These are phyloP conservation scores for Dynastes hyllus DNA, from an alignment of 2,888 invertebrate genomes.

Conservation along the genomic window DNA sequence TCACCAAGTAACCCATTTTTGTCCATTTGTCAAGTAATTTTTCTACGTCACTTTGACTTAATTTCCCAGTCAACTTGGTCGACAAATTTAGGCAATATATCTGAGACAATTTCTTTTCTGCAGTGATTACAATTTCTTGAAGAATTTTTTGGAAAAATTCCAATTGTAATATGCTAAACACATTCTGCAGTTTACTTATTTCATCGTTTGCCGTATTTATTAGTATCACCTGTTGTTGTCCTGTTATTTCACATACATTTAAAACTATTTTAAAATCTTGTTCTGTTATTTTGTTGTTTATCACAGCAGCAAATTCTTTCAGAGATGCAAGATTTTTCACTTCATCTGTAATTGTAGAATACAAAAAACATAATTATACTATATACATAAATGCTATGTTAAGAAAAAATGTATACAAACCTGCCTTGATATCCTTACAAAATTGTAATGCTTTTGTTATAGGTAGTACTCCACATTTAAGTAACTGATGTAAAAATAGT, in stretches of 20 bases:
- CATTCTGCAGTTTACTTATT: conserved; percentile 62
- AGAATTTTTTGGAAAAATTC: conserved; percentile 66
- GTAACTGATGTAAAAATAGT: conserved; percentile 44
- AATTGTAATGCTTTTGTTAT: conserved; percentile 39
- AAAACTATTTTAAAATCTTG: conserved; percentile 63
- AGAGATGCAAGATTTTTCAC: conserved; percentile 42
- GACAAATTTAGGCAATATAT: conserved; percentile 63
- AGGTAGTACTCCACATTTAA: conserved; percentile 44
- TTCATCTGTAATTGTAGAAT: conserved; percentile 27
- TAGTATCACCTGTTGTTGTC: conserved; percentile 60
- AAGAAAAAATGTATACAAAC: conserved; percentile 38
- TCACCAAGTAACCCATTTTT: conserved; percentile 62
- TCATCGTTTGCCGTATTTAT: conserved; percentile 64
- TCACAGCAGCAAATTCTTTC: conserved; percentile 60
- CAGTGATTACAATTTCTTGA: conserved; percentile 62
- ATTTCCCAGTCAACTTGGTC: conserved; percentile 59
- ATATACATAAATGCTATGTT: not conserved
- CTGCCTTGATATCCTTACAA: conserved; percentile 42
- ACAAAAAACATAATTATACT: not conserved
- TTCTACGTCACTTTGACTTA: conserved; percentile 62
- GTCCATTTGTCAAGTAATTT: conserved; percentile 62
- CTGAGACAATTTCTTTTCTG: conserved; percentile 60
- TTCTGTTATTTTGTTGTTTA: conserved; percentile 63
- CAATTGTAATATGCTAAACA: conserved; percentile 61
- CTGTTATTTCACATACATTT: conserved; percentile 64